Evolutionary conservation across 2,113 vertebrate genomes (phyloP).

Genomic region (Rissa tridactyla): DNA sequence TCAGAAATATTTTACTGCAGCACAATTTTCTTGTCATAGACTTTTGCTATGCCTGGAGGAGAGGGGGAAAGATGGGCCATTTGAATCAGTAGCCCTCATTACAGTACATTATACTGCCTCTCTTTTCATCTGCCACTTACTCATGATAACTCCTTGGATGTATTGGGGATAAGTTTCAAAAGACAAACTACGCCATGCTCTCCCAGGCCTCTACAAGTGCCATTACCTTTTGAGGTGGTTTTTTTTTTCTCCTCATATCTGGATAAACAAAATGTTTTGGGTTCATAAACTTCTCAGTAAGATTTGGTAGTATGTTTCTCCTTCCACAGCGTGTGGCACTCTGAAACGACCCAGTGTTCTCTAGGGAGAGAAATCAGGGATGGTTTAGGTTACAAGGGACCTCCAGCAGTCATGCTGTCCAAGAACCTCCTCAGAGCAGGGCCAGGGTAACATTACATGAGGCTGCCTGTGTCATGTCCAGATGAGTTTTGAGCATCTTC

Average conservation of each 20-base stretch:
- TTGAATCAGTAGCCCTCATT: background rate
- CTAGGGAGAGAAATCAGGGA: background rate
- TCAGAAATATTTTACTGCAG: background rate
- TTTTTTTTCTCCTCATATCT: rapidly evolving
- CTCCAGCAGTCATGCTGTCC: background rate
- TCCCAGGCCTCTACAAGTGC: background rate
- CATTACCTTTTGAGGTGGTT: background rate
- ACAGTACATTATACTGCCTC: background rate
- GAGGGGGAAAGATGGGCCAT: background rate
- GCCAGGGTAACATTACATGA: background rate
- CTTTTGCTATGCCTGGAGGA: background rate
- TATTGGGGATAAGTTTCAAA: background rate
- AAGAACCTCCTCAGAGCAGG: background rate
- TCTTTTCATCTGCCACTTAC: background rate
- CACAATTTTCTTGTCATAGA: background rate
- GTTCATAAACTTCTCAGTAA: background rate
- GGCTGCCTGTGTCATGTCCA: background rate
- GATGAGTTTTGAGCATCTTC: background rate
- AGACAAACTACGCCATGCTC: background rate
- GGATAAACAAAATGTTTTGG: background rate
- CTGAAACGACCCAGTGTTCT: background rate
- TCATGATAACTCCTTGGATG: background rate
- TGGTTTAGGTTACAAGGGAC: background rate
- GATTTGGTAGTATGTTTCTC: background rate
- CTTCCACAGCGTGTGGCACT: background rate